These are phyloP conservation scores for Platycheirus albimanus DNA, from an alignment of 2,888 invertebrate species.

Conservation along the genomic window DNA sequence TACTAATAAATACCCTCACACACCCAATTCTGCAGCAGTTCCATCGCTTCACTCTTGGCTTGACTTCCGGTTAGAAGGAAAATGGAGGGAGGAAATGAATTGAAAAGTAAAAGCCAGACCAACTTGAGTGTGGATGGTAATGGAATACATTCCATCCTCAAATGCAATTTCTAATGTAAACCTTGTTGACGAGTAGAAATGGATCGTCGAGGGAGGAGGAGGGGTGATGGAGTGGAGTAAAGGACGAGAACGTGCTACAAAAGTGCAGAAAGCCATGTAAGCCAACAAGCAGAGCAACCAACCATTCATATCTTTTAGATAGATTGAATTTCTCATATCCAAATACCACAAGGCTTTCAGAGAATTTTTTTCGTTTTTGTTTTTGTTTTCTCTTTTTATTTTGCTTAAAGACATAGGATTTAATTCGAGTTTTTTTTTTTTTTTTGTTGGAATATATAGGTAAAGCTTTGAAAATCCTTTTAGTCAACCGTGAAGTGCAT, in stretches of 20 bases:
- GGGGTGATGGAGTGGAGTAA: no score
- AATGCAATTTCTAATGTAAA: constrained; percentile 61
- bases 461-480: constrained; percentile 21
- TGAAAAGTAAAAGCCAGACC: constrained; percentile 14
- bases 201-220: no score
- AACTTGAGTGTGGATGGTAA: constrained; percentile 29
- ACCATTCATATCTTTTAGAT: constrained; percentile 32
- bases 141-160: constrained; percentile 46
- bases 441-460: neutral
- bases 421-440: neutral
- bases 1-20: constrained; percentile 24
- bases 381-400: neutral
- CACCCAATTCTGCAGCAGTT: neutral
- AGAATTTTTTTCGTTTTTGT: neutral
- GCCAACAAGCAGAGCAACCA: constrained; percentile 22
- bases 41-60: neutral
- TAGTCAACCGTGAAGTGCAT: constrained; percentile 13
- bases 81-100: neutral
- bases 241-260: no score
- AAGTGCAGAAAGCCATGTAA: neutral
- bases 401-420: neutral
- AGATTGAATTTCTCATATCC: constrained; percentile 22
- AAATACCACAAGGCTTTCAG: constrained; percentile 9
- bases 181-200: neutral
- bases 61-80: constrained; percentile 1